phyloP scores from a whole-genome alignment of 2,888 invertebrate genomes.

The Hydropsyche betteni region DNA sequence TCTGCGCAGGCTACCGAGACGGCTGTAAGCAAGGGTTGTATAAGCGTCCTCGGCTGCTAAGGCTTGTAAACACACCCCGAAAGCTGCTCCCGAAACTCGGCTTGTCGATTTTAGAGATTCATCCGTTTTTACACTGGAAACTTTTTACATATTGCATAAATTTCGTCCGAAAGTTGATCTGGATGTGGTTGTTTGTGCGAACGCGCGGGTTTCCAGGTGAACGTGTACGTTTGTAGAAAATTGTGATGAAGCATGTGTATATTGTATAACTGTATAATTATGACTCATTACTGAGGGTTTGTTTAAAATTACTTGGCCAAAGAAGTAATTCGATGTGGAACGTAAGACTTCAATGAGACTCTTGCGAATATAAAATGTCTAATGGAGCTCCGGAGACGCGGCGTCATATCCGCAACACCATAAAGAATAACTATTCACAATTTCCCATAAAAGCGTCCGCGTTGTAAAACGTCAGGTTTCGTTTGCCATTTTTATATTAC shows the following conservation, averaged over 20 bases:
- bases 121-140: too few relatives aligned
- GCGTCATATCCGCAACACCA: not conserved
- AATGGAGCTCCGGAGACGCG: not conserved
- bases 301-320: too few relatives aligned
- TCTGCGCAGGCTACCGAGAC: slow-evolving; percentile 32
- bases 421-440: slow-evolving; percentile 24
- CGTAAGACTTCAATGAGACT: not conserved
- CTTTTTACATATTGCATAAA: too few relatives aligned
- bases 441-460: slow-evolving; percentile 13
- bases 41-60: not conserved
- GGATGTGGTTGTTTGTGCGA: too few relatives aligned
- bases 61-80: slow-evolving; percentile 46
- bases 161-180: not conserved
- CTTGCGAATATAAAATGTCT: slow-evolving; percentile 16
- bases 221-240: too few relatives aligned
- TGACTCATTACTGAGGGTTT: too few relatives aligned
- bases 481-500: not conserved
- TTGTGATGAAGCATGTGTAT: too few relatives aligned
- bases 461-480: slow-evolving; percentile 8
- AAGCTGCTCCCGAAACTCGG: slow-evolving; percentile 23
- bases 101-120: slow-evolving; percentile 42
- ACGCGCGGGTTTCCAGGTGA: too few relatives aligned
- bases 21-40: slow-evolving; percentile 28
- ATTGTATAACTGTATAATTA: too few relatives aligned
- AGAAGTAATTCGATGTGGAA: too few relatives aligned